Evolutionary conservation across 2,888 invertebrate species (phyloP), one percentile per base, ranked within the genome.

Genomic region (Tinea trinotella): DNA sequence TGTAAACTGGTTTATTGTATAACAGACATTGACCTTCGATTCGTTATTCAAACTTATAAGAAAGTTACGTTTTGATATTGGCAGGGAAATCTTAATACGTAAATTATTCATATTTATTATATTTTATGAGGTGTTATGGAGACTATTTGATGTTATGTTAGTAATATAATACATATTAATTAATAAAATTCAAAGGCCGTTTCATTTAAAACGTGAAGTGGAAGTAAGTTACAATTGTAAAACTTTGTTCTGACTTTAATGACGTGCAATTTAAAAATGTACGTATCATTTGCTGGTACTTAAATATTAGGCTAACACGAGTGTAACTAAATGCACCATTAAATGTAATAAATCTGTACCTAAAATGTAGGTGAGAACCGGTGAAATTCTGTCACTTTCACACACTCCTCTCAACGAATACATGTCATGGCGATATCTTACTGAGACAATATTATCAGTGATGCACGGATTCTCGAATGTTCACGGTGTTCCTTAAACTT

Each of bases 1-100:
- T n/a, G 15, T 18, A 50, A 50, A 50, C 50, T 50, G 24, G 50
- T 50, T 50, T 50, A 22, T 24, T 50, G 50, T 50, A 24, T 50
- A 50, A 50, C 24, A 22, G 50, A 24, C 50, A 50, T 50, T 50
- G 24, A 50, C 50, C 50, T 50, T 50, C 50, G 50, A 50, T 50
- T 24, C 20, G 48, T 20, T 15, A 50, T 50, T 50, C 4, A 50
- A 50, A 24, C 24, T 24, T 13, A 50, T 50, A 24, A 24, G 50
- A 50, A 50, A 50, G 50, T 50, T 24, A 50, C 24, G 18, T 19
- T 17, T 46, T 19, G 10, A 46, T 46, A 19, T 40, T 19, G n/a
- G 46, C 46, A 46, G 46, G 10, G 46, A 46, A 46, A 46, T 46
- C n/a, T 19, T 19, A 46, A 19, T 19, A 19, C 17, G 19, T 19